Percentiles rank a stretch among this genome's conserved stretches.
Evolutionary conservation across 1,140 invertebrate species (phyloP).

Genomic region (Drosophila tsacasi): DNA sequence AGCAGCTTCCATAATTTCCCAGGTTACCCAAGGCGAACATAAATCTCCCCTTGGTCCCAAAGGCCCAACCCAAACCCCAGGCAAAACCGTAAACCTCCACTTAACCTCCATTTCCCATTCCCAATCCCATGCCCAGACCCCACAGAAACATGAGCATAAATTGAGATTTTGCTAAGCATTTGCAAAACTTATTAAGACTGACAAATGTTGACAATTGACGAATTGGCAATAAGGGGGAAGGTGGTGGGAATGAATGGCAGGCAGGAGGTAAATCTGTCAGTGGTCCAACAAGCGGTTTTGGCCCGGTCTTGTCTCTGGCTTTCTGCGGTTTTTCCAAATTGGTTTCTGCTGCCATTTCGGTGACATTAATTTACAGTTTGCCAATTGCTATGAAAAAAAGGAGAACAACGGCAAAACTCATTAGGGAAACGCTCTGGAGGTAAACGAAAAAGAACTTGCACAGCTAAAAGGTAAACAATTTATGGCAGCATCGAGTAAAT

Average conservation of each 20-base stretch:
- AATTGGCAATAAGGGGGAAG: conserved; percentile 28
- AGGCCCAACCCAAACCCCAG: conserved; percentile 22
- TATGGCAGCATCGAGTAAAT: conserved; percentile 25
- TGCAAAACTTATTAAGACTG: conserved; percentile 59
- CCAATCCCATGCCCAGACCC: conserved; percentile 25
- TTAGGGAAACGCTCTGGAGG: conserved; percentile 40
- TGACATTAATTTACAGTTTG: conserved; percentile 62
- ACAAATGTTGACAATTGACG: conserved; percentile 61
- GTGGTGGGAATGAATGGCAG: conserved; percentile 9
- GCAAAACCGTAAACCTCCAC: conserved; percentile 40
- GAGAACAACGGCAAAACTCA: conserved; percentile 50
- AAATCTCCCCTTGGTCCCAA: conserved; percentile 38
- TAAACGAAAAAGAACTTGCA: conserved; percentile 27
- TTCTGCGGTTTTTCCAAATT: conserved; percentile 50
- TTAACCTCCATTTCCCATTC: conserved; percentile 56
- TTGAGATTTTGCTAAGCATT: conserved; percentile 51
- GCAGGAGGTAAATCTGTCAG: conserved; percentile 33
- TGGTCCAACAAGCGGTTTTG: conserved; percentile 43
- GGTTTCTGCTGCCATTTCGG: conserved; percentile 52
- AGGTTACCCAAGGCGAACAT: conserved; percentile 26
- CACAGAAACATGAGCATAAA: conserved; percentile 49
- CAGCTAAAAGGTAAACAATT: conserved; percentile 17
- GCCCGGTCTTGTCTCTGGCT: conserved; percentile 28
- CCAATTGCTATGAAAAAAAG: conserved; percentile 32
- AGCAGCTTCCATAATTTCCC: conserved; percentile 29